These are phyloP conservation scores for Colletes collaris DNA, from an alignment of 2,888 invertebrate genomes.

Conservation along the genomic window DNA sequence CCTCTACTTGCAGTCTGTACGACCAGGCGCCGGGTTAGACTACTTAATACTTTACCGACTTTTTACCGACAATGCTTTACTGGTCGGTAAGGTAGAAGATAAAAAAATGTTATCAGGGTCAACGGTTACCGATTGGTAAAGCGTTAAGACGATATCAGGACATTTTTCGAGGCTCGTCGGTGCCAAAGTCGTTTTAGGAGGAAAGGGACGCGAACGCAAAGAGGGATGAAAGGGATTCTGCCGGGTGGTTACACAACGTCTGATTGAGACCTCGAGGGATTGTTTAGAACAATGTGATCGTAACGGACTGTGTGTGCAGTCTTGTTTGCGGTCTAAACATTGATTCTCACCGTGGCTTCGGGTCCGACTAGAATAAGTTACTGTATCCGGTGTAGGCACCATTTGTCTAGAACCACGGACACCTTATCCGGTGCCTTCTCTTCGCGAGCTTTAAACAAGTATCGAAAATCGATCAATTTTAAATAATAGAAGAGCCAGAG, in stretches of 20 bases:
- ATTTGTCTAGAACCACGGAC: slow-evolving; percentile 1
- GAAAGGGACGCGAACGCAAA: background rate
- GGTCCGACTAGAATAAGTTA: slow-evolving; percentile 27
- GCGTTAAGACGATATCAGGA: no score
- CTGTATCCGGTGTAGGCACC: slow-evolving; percentile 8
- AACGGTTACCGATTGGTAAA: no score
- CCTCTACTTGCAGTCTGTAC: no score
- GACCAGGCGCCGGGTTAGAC: background rate
- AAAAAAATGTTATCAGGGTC: no score
- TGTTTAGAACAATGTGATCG: slow-evolving; percentile 63
- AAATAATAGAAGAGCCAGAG: no score
- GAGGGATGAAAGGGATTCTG: background rate
- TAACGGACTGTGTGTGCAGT: slow-evolving; percentile 41
- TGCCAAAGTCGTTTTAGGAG: background rate
- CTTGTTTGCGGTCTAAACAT: slow-evolving; percentile 63
- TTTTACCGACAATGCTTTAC: no score
- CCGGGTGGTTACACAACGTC: slow-evolving; percentile 38
- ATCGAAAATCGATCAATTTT: no score
- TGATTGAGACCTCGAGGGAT: slow-evolving; percentile 48
- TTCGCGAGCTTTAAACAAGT: no score
- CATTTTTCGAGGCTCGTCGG: no score
- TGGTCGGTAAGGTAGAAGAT: no score
- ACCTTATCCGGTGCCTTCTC: no score
- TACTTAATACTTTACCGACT: no score
- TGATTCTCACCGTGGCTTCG: slow-evolving; percentile 54